These are phyloP conservation scores for Drosophila mayaguana DNA, from an alignment of 2,888 invertebrate species.

Conservation along the genomic window DNA sequence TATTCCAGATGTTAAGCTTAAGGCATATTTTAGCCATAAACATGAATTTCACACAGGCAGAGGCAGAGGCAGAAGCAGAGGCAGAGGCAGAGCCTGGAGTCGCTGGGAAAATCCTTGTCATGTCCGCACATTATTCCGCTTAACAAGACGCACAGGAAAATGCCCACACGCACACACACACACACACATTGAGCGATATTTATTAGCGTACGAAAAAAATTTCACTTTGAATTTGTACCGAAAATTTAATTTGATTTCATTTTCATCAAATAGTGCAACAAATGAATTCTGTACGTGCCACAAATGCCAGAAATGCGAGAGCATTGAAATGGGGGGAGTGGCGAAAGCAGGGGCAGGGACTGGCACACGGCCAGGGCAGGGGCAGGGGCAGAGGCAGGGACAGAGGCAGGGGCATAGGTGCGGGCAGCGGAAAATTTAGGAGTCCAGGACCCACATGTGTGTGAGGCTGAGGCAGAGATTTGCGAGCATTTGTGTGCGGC, in stretches of 20 bases:
- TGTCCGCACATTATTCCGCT: constrained; percentile 6
- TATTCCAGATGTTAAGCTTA: constrained; percentile 16
- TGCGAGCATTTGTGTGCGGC: constrained; percentile 68
- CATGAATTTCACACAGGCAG: not conserved
- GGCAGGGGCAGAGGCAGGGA: not conserved
- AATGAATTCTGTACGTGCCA: constrained; percentile 78
- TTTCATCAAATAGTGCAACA: constrained; percentile 80
- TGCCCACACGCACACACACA: constrained; percentile 1
- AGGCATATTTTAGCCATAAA: constrained; percentile 5
- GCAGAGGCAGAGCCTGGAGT: not conserved
- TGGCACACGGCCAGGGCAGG: not conserved
- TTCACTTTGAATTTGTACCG: constrained; percentile 74
- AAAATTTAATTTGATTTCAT: constrained; percentile 79
- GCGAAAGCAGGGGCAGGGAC: not conserved
- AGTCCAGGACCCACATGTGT: constrained; percentile 52
- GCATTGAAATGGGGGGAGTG: not conserved
- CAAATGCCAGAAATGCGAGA: constrained; percentile 62
- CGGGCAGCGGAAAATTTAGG: not conserved
- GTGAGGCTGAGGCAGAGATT: constrained; percentile 58
- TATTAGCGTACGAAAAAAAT: constrained; percentile 38
- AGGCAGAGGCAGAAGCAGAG: not conserved
- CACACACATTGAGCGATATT: constrained; percentile 17
- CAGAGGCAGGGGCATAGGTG: not conserved
- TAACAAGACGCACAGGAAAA: constrained; percentile 1
- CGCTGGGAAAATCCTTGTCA: constrained; percentile 2